Evolutionary conservation across 2,888 invertebrate genomes (phyloP), one percentile per base, ranked within the genome.

Genomic region (Crematogaster levior): DNA sequence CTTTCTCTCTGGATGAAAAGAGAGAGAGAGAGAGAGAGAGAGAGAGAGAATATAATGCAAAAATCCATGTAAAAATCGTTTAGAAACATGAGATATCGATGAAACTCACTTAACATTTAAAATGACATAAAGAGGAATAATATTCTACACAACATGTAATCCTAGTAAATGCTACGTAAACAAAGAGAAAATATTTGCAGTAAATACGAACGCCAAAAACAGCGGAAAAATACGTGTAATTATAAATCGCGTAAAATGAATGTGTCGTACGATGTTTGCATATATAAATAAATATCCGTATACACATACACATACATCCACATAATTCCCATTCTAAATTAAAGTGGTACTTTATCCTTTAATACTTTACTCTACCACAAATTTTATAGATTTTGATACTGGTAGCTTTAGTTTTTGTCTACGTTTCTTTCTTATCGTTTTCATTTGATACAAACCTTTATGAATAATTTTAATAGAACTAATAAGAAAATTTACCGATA

Each of bases 41-140:
- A 48, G n/a, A 48, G 0, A 48, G 7, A 48, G 2, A n/a, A n/a
- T 1, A 84, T 60, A 40, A 40, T 77, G 66, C 81, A 43, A 60
- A 81, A 74, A 82, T 79, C 74, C 81, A 75, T 84, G 84, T 81
- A 84, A 53, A 27, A 12, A 75, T 21, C 21, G 30, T 21, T 48
- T 43, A 18, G 40, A 56, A 18, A 40, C 60, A 9, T 43, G 65
- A 34, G 81, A 63, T 80, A 73, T 77, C 58, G 27, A 21, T 73
- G 18, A 27, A 51, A 80, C 82, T 27, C 51, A 61, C 46, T 81
- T 43, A 53, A 63, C 46, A 43, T 70, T 53, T 53, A 43, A 70
- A 72, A n/a, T 18, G n/a, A 1, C 10, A 27, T 15, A 27, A n/a
- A 43, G 18, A 12, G 18, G 0, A n/a, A 24, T 18, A 53, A 40